Base-by-base conservation (phyloP, 2,797 vertebrate genomes). In the Pampus argenteus region DNA sequence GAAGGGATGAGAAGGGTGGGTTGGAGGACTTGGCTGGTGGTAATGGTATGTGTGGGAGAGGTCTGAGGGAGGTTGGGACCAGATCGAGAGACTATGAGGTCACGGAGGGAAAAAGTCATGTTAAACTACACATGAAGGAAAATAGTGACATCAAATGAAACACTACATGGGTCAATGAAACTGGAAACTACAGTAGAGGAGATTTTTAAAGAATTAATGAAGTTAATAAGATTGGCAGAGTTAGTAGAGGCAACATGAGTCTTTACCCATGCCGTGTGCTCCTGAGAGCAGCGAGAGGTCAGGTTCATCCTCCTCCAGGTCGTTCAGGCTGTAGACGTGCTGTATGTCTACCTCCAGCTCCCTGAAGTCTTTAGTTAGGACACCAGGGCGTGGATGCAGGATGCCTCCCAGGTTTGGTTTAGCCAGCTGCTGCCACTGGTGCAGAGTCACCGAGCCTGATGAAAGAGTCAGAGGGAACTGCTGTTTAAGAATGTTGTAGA, bases 371-470 rank as follows among this genome's bases (percentile, higher is more conserved):
- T 97, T 97, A 71, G 95, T 97, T 57, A 95, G 94, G 80, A 97
- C 94, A 2, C 95, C 88, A 0, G 96, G 96, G 0, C 95, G 93
- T 14, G 95, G 93, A 61, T 95, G 94, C 81, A 96, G 76, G 74
- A 96, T 95, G 38, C 95, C 93, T 0, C 94, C 96, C 40, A 96
- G 86, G 86, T 97, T 94, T 76, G 96, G 95, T 91, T 90, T 94
- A 4, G 96, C 96, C 81, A 96, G 91, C 90, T 96, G 95, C 91
- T 98, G 96, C 96, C 96, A 97, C 83, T 97, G 96, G 78, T 96
- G 95, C 48, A 96, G 93, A 0, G 95, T 95, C 75, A 94, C 94
- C 0, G 96, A 96, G 56, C 96, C 96, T 97, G 86, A 65, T 0
- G 6, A 61, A 11, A 69, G 5, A 38, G 29, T 13, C 20, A 75